Conservation (phyloP, 2,888 invertebrate species). For the Leucophenga montana region DNA sequence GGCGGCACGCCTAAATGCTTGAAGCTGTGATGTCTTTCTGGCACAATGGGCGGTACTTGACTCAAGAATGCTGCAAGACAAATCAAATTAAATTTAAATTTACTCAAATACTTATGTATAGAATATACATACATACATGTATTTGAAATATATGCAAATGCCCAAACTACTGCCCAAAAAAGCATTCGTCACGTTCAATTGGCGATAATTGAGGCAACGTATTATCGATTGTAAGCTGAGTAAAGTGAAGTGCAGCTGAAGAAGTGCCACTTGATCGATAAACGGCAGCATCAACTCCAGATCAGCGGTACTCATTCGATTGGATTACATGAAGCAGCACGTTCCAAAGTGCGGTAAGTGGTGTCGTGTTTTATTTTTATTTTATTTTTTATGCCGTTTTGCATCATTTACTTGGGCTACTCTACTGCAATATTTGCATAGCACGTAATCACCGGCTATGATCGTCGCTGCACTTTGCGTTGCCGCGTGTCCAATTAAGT, state of each 20-base stretch:
- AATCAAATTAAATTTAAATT: too few relatives aligned
- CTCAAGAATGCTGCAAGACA: too few relatives aligned
- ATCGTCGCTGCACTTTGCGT: not conserved
- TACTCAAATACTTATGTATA: too few relatives aligned
- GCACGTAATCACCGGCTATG: constrained; percentile 23
- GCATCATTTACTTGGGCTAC: not conserved
- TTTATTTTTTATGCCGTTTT: not conserved
- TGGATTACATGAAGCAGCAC: constrained; percentile 3
- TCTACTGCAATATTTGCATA: not conserved
- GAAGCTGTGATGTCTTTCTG: not conserved
- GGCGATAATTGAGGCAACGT: constrained; percentile 38
- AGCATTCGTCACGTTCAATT: constrained; percentile 39
- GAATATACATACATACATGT: too few relatives aligned
- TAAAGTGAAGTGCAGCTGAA: not conserved
- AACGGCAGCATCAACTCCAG: not conserved
- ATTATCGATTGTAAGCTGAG: constrained; percentile 36
- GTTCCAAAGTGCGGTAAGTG: too few relatives aligned
- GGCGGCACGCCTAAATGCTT: not conserved
- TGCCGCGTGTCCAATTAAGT: constrained; percentile 35
- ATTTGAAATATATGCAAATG: constrained; percentile 13
- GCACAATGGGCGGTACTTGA: too few relatives aligned
- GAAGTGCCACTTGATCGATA: constrained; percentile 18
- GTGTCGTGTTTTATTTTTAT: too few relatives aligned
- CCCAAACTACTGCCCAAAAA: constrained; percentile 32
- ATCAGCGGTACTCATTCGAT: not conserved